phyloP scores from a whole-genome alignment of 2,113 vertebrate genomes.

The Dolichotis patagonum region DNA sequence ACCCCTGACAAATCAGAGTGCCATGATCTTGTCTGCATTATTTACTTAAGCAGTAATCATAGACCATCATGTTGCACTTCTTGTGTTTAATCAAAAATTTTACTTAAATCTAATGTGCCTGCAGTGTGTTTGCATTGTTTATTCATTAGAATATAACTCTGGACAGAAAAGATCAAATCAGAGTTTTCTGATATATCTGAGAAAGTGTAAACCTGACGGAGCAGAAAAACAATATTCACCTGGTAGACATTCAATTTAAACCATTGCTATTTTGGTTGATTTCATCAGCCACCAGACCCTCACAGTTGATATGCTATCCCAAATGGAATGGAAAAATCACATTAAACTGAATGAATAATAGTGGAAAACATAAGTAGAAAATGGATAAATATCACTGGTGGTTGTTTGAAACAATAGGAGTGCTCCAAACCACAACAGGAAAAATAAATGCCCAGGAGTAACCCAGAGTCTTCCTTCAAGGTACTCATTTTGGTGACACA shows the following conservation, averaged over 20 bases:
- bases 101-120: neutral
- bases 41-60: neutral
- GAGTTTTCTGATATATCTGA: neutral
- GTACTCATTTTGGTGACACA: neutral
- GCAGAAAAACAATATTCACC: neutral
- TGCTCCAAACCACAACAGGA: neutral
- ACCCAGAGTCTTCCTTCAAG: neutral
- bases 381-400: neutral
- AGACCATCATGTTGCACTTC: neutral
- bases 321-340: neutral
- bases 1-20: rapidly evolving
- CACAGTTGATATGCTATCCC: neutral
- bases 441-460: neutral
- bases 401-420: neutral
- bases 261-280: neutral
- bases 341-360: neutral
- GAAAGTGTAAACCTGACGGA: neutral
- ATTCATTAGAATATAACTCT: neutral
- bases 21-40: too few relatives aligned
- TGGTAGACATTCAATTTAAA: neutral
- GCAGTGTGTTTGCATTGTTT: neutral
- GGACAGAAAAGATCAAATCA: neutral
- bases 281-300: neutral
- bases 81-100: neutral
- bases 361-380: neutral